These are phyloP conservation scores for Drosophila demipolita DNA, from an alignment of 2,888 invertebrate genomes.

Conservation along the genomic window DNA sequence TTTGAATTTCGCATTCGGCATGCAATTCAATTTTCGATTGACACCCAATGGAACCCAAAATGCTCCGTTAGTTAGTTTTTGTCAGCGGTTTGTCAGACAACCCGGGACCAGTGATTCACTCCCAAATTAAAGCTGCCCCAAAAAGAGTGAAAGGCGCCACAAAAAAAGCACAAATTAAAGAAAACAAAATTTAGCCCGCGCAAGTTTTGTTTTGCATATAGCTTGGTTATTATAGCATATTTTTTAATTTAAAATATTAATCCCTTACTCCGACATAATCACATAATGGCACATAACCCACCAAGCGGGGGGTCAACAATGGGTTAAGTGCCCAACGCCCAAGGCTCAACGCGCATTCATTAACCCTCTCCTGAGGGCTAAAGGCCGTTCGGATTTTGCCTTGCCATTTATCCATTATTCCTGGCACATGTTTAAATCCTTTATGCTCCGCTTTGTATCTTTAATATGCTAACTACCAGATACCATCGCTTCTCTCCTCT, in stretches of 20 bases:
- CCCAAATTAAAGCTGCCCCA: conserved; percentile 5
- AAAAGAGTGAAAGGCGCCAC: not conserved
- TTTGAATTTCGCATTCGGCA: conserved; percentile 46
- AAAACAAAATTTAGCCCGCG: conserved; percentile 8
- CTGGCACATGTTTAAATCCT: conserved; percentile 54
- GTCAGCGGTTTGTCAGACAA: conserved; percentile 37
- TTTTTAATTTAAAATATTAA: conserved; percentile 47
- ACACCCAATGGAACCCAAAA: conserved; percentile 35
- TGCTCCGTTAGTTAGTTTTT: conserved; percentile 43
- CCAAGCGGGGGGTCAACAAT: conserved; percentile 50
- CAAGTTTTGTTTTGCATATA: conserved; percentile 17
- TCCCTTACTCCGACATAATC: conserved; percentile 8
- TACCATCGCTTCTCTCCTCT: no score
- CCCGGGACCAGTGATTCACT: conserved; percentile 11
- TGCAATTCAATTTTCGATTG: conserved; percentile 53
- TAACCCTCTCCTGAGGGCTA: conserved; percentile 42
- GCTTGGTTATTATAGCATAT: conserved; percentile 44
- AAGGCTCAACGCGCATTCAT: conserved; percentile 56
- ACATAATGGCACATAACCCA: conserved; percentile 25
- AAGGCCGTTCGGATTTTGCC: conserved; percentile 20
- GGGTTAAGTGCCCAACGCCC: conserved; percentile 55
- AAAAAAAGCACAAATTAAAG: not conserved
- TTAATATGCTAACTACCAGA: conserved; percentile 18
- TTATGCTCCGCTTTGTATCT: conserved; percentile 15
- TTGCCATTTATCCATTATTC: conserved; percentile 32